A percentile compares a stretch with the other conserved stretches of the same genome.
phyloP scores from a whole-genome alignment of 92 coral and sea anemone genomes.

The Phymanthus crucifer region DNA sequence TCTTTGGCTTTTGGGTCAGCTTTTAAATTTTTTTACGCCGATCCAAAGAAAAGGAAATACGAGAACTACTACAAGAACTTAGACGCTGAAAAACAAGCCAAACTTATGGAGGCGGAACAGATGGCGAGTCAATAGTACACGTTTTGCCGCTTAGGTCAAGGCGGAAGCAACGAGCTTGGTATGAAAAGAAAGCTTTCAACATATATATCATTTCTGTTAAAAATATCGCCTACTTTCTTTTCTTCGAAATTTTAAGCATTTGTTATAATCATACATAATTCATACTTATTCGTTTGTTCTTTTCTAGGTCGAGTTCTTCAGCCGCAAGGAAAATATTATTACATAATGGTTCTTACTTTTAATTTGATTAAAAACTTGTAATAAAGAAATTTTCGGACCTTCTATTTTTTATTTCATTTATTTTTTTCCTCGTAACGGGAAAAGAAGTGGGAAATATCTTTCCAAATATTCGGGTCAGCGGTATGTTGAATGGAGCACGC shows the following conservation, averaged over 20 bases:
- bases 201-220: background rate
- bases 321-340: background rate
- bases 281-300: background rate
- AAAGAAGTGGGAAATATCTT: background rate
- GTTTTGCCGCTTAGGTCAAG: background rate
- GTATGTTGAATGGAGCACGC: background rate
- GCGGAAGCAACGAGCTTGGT: background rate
- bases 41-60: constrained; percentile 71
- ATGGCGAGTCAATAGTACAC: constrained; percentile 18
- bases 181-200: background rate
- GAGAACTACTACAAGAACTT: constrained; percentile 68
- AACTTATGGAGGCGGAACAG: constrained; percentile 65
- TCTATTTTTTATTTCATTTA: background rate
- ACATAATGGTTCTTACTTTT: background rate
- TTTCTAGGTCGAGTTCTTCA: background rate
- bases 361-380: background rate
- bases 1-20: constrained; percentile 56
- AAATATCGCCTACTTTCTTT: background rate
- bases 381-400: background rate
- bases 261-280: background rate
- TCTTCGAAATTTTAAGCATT: background rate
- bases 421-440: background rate
- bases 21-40: constrained; percentile 71
- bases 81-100: constrained; percentile 82
- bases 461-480: constrained; percentile 29